phyloP scores from a whole-genome alignment of 2,113 vertebrate species.

The Nerophis lumbriciformis region DNA sequence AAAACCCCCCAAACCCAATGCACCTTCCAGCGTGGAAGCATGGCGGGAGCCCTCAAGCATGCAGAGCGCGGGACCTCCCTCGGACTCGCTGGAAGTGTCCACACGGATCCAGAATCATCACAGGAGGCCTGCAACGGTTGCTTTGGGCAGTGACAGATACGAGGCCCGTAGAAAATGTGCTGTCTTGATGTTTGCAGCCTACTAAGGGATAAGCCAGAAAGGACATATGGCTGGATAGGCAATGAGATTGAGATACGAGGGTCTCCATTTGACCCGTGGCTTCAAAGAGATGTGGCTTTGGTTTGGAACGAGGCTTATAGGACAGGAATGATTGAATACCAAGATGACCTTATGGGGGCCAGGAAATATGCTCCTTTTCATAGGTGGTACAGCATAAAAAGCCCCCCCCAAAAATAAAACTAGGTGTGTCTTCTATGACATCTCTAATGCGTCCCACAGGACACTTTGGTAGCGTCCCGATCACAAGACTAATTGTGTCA shows the following conservation, averaged over 20 bases:
- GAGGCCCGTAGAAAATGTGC: slow-evolving; percentile 51
- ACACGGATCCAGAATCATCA: slow-evolving; percentile 61
- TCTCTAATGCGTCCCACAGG: slow-evolving; percentile 70
- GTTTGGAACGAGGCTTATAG: slow-evolving; percentile 44
- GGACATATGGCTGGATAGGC: slow-evolving; percentile 63
- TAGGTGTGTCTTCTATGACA: slow-evolving; percentile 49
- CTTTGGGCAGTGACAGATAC: slow-evolving; percentile 58
- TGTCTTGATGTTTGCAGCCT: slow-evolving; percentile 65
- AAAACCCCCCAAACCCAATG: slow-evolving; percentile 11
- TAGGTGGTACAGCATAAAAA: not conserved
- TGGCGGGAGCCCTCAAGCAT: slow-evolving; percentile 43
- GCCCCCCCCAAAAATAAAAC: not conserved
- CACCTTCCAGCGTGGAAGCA: slow-evolving; percentile 41
- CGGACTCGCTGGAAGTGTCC: slow-evolving; percentile 49
- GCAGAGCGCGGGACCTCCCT: slow-evolving; percentile 45
- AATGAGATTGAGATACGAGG: slow-evolving; percentile 59
- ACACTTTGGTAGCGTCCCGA: slow-evolving; percentile 65
- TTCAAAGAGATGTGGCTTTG: slow-evolving; percentile 58
- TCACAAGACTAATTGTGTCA: slow-evolving; percentile 79
- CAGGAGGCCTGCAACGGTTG: slow-evolving; percentile 49
- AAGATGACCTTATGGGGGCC: slow-evolving; percentile 57
- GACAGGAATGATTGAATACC: slow-evolving; percentile 49
- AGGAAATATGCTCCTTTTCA: slow-evolving; percentile 6
- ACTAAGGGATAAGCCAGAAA: slow-evolving; percentile 62
- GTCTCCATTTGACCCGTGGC: slow-evolving; percentile 54